Evolutionary conservation across 2,797 vertebrate species (phyloP), one percentile per base, ranked within the genome.

Genomic region (Cheirogaleus major): DNA sequence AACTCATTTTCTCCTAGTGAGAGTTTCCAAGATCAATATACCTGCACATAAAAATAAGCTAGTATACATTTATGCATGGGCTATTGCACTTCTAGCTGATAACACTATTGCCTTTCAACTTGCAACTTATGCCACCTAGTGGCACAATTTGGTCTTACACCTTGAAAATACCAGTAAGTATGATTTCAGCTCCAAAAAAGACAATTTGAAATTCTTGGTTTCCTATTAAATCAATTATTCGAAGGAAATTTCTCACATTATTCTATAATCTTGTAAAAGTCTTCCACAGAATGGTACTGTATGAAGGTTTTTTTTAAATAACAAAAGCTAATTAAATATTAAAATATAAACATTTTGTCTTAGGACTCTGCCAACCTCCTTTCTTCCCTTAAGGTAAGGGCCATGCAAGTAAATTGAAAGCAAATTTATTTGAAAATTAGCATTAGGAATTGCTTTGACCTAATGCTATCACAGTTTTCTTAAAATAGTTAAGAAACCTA

Each of bases 71-170:
- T 23, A 15, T 13, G 15, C 10, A 14, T 41, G n/a, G 65, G 32
- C 70, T 43, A 30, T 14, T 48, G 45, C 1, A 8, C 2, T 5
- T 83, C 0, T 84, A 41, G 1, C 12, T 48, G 48, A 27, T 7
- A 50, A 73, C 17, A 55, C n/a, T 27, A 18, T 65, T 52, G 69
- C 41, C 75, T 96, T 96, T 98, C 89, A 81, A 78, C 45, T 97
- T 80, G 93, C 55, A 87, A 27, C 59, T 97, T 48, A 14, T 59
- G 97, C 96, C 97, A 98, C 35, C 97, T 97, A 94, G 97, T 92
- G 97, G 10, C 30, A 30, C 2, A 59, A 72, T 87, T 57, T 91
- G 93, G 72, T 70, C 11, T 96, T 93, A 82, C 93, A 95, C 25
- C 2, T 80, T 70, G 13, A 70, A 27, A 61, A 81, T 70, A 65